Evolutionary conservation across 2,113 vertebrate genomes (phyloP).

Genomic region (Rhineura floridana): DNA sequence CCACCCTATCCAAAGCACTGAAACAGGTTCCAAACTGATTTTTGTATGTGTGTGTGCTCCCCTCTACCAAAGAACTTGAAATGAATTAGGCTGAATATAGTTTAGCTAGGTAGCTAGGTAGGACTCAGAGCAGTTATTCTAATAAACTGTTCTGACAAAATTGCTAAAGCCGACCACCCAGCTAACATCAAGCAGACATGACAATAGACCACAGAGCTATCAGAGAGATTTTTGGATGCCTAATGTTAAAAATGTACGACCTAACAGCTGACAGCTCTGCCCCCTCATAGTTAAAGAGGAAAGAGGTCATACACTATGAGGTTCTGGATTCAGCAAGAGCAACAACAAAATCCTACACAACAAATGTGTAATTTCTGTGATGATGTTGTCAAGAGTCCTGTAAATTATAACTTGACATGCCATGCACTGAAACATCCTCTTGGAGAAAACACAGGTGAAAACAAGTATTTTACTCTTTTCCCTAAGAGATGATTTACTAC

Average conservation of each 20-base stretch:
- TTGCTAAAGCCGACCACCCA: constrained; percentile 32
- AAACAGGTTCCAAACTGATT: no score
- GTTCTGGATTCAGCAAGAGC: constrained; percentile 47
- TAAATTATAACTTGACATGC: constrained; percentile 45
- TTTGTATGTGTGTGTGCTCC: not conserved
- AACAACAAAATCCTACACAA: constrained; percentile 23
- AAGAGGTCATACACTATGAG: constrained; percentile 29
- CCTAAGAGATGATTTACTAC: not conserved
- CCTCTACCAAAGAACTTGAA: not conserved
- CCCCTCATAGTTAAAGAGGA: constrained; percentile 53
- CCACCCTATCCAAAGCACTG: not conserved
- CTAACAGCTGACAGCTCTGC: constrained; percentile 40
- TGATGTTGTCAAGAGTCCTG: constrained; percentile 54
- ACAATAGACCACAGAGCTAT: constrained; percentile 38
- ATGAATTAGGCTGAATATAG: constrained; percentile 4
- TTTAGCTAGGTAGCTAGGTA: constrained; percentile 10
- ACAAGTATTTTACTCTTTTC: not conserved
- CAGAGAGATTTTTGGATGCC: constrained; percentile 30
- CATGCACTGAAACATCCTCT: not conserved
- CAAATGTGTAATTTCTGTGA: constrained; percentile 58
- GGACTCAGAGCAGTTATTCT: constrained; percentile 37
- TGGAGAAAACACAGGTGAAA: not conserved
- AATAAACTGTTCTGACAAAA: constrained; percentile 49
- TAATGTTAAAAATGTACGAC: constrained; percentile 52
- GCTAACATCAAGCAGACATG: constrained; percentile 12